Evolutionary conservation across 2,888 invertebrate genomes (phyloP).

Genomic region (Sinelater perroti): DNA sequence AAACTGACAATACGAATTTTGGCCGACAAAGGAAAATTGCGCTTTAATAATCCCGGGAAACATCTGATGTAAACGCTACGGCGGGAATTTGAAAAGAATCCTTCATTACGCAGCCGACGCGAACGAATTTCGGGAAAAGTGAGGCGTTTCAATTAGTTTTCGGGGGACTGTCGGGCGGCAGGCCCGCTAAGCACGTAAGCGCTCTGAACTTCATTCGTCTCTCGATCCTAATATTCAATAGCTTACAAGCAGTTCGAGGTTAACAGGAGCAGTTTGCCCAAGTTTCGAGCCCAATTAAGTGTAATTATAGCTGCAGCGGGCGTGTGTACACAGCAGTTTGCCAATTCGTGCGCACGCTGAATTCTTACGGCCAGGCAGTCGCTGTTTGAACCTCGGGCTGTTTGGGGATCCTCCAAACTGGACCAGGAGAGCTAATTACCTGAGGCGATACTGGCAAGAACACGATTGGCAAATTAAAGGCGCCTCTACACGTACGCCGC

Average conservation of each 20-base stretch:
- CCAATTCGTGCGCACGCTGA: background rate
- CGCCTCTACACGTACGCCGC: constrained; percentile 10
- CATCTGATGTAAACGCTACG: constrained; percentile 1
- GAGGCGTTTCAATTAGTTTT: no score
- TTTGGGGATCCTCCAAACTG: constrained; percentile 14
- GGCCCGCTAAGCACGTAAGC: no score
- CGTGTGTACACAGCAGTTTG: constrained; percentile 1
- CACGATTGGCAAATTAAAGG: constrained; percentile 23
- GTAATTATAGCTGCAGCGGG: background rate
- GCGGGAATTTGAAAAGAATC: background rate
- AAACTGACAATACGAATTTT: constrained; percentile 22
- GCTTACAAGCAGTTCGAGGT: constrained; percentile 4
- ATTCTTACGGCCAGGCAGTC: background rate
- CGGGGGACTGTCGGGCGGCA: no score
- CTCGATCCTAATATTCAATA: constrained; percentile 4
- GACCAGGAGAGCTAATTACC: constrained; percentile 24
- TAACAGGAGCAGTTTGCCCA: background rate
- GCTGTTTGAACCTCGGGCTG: constrained; percentile 8
- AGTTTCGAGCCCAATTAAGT: constrained; percentile 2
- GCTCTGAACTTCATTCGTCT: no score
- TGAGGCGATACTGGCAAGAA: constrained; percentile 22
- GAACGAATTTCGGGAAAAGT: no score
- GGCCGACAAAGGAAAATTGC: constrained; percentile 16
- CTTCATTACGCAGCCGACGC: no score
- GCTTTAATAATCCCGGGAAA: constrained; percentile 19